Evolutionary conservation across 1,140 invertebrate genomes (phyloP), one percentile per base, ranked within the genome.

Genomic region (Tetragnatha versicolor): DNA sequence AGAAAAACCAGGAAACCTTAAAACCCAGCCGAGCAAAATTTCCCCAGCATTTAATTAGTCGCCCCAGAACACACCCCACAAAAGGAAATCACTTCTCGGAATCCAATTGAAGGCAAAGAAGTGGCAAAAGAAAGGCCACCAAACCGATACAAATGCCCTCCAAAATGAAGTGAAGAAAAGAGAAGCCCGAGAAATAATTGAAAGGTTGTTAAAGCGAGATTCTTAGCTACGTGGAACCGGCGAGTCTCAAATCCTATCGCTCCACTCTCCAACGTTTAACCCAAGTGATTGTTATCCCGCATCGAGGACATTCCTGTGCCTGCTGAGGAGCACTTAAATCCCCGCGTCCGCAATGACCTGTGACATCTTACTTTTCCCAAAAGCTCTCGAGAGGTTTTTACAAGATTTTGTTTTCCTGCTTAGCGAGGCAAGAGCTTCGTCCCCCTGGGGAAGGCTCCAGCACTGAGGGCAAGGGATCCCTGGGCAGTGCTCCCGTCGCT

Each of bases 391-490:
- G 72, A 63, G 58, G 58, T 75, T 75, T 75, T 75, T 75, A 75
- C 63, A 75, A 75, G 72, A 75, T 75, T 75, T 75, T 75, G 72
- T 75, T 75, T 75, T 75, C 72, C 39, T 75, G 58, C 69, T 73
- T 73, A 73, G 33, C 49, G 33, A 39, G 22, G 69, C 35, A 47
- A 61, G 37, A 61, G 39, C 70, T 20, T 35, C 22, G 22, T 25
- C 45, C 72, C 37, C 58, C n/a, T 12, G 72, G 72, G 53, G 49
- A 4, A 27, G 42, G 72, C 72, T 75, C 63, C 61, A 75, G 72
- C 31, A 37, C 29, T 17, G 72, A 75, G 55, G 61, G 72, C 63
- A 75, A 49, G 39, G n/a, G 53, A 47, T 75, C 72, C 72, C 55
- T 35, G 27, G 55, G 20, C 42, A 63, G 72, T 45, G 42, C 58